Evolutionary conservation across 1,140 invertebrate species (phyloP), one percentile per base, ranked within the genome.

Genomic region (Sycophaga agraensis): DNA sequence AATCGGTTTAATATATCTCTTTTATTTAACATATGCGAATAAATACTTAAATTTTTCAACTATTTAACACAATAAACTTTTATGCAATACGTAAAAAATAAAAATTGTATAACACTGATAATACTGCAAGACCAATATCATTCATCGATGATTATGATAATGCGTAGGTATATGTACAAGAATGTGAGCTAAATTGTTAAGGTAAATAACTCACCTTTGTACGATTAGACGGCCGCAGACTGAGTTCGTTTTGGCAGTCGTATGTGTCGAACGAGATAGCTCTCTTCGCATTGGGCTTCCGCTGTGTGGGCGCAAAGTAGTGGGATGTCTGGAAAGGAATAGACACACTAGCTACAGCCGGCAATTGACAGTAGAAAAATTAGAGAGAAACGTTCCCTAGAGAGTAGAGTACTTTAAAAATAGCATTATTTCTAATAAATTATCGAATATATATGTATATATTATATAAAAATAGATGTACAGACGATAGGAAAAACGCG

Each of bases 271-370:
- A 81, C 26, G 75, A 73, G 59, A 81, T 81, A 37, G 79, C 79
- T 66, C 79, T 76, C 75, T 81, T 81, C 64, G 78, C 78, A 68
- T 76, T 81, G 51, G 77, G 71, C 71, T 75, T 80, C 73, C 78
- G 74, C 59, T 81, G 77, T 69, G 75, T 71, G 67, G 76, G 74
- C 70, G 65, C 69, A 70, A 75, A 79, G 70, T 80, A 76, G 77
- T 80, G 73, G 73, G 78, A 69, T 67, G 67, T 81, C 79, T 81
- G 77, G 79, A 81, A 81, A 80, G 79, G 78, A 63, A 81, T 80
- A 80, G 79, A 81, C 79, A 79, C 79, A 81, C 79, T 81, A 81
- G 78, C 79, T 81, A 80, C 79, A 81, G 79, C 79, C 79, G 78
- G 78, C 72, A 71, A 73, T 74, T 67, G 16, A 43, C 35, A 49